Percentiles rank a stretch among this genome's conserved stretches.
phyloP scores from a whole-genome alignment of 2,113 vertebrate species.

The Odocoileus virginianus region DNA sequence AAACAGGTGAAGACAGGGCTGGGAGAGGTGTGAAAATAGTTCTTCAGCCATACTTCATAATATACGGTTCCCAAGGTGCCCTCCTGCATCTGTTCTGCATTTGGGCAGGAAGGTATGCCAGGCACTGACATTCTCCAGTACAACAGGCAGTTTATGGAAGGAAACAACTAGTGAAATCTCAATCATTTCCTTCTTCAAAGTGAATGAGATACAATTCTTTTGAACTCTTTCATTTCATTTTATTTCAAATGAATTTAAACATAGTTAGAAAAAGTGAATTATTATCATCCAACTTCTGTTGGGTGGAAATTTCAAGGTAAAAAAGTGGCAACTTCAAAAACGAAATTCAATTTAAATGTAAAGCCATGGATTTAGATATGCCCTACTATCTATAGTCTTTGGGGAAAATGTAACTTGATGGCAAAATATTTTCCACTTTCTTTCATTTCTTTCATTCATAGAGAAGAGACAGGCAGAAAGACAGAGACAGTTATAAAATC shows the following conservation, averaged over 20 bases:
- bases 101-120: slow-evolving; percentile 48
- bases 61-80: slow-evolving; percentile 59
- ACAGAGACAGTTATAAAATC: background rate
- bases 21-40: slow-evolving; percentile 53
- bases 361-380: background rate
- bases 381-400: background rate
- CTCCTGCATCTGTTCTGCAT: slow-evolving; percentile 67
- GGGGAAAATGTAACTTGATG: background rate
- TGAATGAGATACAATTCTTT: background rate
- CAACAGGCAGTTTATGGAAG: background rate
- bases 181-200: background rate
- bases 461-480: background rate
- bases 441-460: background rate
- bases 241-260: slow-evolving; percentile 24
- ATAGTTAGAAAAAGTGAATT: background rate
- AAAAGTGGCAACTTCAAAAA: background rate
- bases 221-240: slow-evolving; percentile 22
- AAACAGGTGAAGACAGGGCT: slow-evolving; percentile 68
- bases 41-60: slow-evolving; percentile 53
- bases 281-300: background rate
- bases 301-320: background rate
- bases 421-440: slow-evolving; percentile 4
- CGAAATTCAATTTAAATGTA: background rate
- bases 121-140: background rate
- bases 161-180: background rate